A percentile compares a stretch with the other conserved stretches of the same genome.
Conservation (phyloP, 53 echinoderm and acorn worm genomes). For the Holothuria leucospilota region DNA sequence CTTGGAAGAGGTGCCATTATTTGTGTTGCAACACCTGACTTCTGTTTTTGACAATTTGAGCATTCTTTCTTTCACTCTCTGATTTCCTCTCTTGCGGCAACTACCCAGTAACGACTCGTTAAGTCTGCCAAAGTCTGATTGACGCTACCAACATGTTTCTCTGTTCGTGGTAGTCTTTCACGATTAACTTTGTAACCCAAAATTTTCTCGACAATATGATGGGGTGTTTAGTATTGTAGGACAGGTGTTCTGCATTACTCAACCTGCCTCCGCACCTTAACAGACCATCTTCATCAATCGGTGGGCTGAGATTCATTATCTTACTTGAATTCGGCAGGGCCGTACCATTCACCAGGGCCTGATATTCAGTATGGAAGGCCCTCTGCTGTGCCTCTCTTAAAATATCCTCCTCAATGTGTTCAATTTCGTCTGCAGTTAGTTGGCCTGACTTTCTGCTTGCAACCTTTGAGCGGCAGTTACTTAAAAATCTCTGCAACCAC, state of each 20-base stretch:
- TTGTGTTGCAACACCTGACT: conserved; percentile 6
- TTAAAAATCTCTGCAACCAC: conserved; percentile 34
- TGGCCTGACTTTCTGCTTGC: conserved; percentile 22
- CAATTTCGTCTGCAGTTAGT: conserved; percentile 2
- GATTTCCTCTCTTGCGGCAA: conserved; percentile 39
- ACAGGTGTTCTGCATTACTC: neutral
- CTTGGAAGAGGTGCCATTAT: conserved; percentile 46
- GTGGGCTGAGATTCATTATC: conserved; percentile 7
- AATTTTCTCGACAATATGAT: conserved; percentile 10
- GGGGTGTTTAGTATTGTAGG: conserved; percentile 13
- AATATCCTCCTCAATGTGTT: conserved; percentile 9
- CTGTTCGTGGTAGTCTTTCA: neutral
- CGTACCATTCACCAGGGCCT: neutral
- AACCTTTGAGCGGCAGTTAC: neutral
- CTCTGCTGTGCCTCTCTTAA: too few species aligned
- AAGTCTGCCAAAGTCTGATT: too few species aligned
- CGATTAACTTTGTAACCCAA: too few species aligned
- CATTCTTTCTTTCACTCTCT: neutral
- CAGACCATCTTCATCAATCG: conserved; percentile 30
- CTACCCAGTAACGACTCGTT: neutral
- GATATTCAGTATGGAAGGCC: neutral
- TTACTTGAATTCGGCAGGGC: neutral
- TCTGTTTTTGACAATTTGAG: neutral
- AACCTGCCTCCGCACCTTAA: conserved; percentile 9
- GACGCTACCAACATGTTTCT: neutral